A percentile compares a stretch with the other conserved stretches of the same genome.
phyloP scores from a whole-genome alignment of 2,113 vertebrate species.

The Elachura formosa region DNA sequence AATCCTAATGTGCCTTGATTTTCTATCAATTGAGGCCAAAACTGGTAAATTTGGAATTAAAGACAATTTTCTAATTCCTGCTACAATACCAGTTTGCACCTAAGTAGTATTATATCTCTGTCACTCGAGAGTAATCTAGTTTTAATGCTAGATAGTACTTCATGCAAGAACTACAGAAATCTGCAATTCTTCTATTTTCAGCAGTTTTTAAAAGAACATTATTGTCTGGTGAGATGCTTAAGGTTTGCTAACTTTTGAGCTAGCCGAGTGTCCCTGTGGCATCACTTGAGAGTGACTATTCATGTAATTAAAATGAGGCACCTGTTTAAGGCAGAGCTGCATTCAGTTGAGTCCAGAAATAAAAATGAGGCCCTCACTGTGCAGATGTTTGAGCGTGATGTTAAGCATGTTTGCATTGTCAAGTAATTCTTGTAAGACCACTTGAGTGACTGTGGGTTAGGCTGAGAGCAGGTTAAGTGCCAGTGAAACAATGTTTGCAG shows the following conservation, averaged over 20 bases:
- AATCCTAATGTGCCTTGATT: neutral
- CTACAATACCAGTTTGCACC: neutral
- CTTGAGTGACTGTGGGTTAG: neutral
- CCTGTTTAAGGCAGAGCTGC: neutral
- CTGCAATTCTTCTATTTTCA: neutral
- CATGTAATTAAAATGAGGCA: neutral
- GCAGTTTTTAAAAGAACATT: fast-evolving
- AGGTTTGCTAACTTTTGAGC: neutral
- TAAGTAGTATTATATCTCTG: neutral
- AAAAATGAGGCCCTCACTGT: neutral
- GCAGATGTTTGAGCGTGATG: neutral
- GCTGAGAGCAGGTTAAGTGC: neutral
- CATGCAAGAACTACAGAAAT: neutral
- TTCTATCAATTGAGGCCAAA: neutral
- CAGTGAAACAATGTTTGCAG: neutral
- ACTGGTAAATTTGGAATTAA: neutral
- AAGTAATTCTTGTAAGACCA: neutral
- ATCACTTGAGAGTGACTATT: neutral
- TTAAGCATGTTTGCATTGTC: neutral
- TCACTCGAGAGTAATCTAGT: neutral
- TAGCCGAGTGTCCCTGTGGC: neutral
- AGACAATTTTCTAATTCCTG: neutral
- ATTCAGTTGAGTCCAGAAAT: neutral
- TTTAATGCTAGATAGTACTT: neutral
- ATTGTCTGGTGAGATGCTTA: neutral